Evolutionary conservation across 1,140 invertebrate species (phyloP).

Genomic region (Bacillus rossius): DNA sequence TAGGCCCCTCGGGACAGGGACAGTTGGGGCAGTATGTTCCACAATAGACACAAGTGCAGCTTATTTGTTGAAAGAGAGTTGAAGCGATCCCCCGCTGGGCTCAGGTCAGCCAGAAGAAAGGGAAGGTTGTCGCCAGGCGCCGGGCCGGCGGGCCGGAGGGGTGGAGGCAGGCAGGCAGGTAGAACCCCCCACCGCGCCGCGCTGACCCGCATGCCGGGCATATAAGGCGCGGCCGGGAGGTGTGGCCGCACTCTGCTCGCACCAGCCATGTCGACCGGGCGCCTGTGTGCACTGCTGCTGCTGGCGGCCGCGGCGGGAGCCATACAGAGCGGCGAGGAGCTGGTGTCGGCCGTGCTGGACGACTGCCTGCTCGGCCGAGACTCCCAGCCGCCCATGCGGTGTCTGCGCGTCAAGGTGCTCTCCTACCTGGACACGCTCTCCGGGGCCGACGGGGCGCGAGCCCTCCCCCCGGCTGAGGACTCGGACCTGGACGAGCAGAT

Average conservation of each 20-base stretch:
- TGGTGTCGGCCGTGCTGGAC: constrained; percentile 62
- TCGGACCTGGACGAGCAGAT: constrained; percentile 65
- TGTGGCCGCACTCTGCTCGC: constrained; percentile 3
- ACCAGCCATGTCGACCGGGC: neutral
- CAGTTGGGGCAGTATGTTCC: too few species aligned
- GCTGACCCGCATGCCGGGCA: neutral
- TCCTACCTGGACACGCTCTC: constrained; percentile 62
- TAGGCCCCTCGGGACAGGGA: too few species aligned
- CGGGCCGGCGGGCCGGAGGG: neutral
- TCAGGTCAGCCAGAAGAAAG: neutral
- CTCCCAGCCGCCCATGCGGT: constrained; percentile 45
- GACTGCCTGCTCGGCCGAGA: constrained; percentile 53
- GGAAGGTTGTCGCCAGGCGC: neutral
- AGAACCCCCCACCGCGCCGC: neutral
- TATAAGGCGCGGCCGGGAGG: constrained; percentile 9
- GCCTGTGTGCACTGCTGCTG: neutral
- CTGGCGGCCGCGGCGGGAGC: too few species aligned
- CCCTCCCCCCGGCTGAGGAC: constrained; percentile 31
- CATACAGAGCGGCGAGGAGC: constrained; percentile 50
- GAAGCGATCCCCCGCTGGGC: too few species aligned
- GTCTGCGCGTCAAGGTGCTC: constrained; percentile 66
- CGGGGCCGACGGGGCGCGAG: constrained; percentile 31
- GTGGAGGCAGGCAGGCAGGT: constrained; percentile 4
- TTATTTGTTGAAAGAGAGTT: too few species aligned
- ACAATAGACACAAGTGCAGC: too few species aligned